Percentiles rank a stretch among this genome's conserved stretches.
Conservation (phyloP, 2,113 vertebrate genomes). For the Oxyura jamaicensis region DNA sequence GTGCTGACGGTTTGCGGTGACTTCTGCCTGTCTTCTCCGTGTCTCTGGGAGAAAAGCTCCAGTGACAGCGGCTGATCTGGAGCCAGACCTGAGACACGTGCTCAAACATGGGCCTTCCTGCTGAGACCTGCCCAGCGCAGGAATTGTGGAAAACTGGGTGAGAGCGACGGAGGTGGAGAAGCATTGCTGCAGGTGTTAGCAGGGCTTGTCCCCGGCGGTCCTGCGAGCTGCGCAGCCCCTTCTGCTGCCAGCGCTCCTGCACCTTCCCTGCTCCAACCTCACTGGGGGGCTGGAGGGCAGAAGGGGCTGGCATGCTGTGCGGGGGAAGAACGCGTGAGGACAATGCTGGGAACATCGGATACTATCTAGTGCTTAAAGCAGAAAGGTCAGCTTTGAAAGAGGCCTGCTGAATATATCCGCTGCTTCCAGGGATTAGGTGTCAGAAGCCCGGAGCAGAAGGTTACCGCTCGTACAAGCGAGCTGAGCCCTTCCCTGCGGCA, state of each 20-base stretch:
- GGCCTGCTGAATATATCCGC: background rate
- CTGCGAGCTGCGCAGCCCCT: background rate
- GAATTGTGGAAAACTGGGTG: background rate
- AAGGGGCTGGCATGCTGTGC: background rate
- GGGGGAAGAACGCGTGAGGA: fast-evolving
- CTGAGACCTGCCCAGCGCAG: background rate
- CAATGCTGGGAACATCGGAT: background rate
- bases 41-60: background rate
- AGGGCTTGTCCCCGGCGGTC: background rate
- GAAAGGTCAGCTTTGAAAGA: background rate
- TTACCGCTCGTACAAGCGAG: background rate
- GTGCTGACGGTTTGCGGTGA: background rate
- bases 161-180: background rate
- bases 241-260: background rate
- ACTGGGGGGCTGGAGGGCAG: background rate
- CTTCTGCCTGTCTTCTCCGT: background rate
- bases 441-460: background rate
- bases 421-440: background rate
- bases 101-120: background rate
- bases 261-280: fast-evolving
- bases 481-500: background rate
- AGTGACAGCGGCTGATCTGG: background rate
- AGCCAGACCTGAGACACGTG: background rate
- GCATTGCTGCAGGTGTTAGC: background rate
- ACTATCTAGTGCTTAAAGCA: background rate